Conservation (phyloP, 2,797 vertebrate species). For the Coilia nasus region DNA sequence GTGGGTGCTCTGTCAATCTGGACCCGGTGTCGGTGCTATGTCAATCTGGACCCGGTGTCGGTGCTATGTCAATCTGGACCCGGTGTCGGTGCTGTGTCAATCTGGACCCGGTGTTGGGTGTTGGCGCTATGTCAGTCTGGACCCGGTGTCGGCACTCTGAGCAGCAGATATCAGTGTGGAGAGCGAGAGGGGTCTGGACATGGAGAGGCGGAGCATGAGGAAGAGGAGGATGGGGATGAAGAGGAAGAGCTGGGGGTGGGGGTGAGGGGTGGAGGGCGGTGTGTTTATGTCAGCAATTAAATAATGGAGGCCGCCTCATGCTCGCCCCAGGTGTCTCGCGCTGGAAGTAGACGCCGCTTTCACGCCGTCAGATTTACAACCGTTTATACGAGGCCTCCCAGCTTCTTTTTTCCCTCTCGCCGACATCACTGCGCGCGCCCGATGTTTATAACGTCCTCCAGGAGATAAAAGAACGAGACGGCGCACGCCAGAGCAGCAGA, state of each 20-base stretch:
- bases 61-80: too few species aligned
- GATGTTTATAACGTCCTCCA: conserved; percentile 10
- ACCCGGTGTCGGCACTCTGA: too few species aligned
- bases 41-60: not conserved
- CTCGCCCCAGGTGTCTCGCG: not conserved
- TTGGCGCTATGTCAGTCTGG: too few species aligned
- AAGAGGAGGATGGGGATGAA: too few species aligned
- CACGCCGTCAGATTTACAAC: conserved; percentile 7
- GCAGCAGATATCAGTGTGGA: not conserved
- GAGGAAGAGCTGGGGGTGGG: too few species aligned
- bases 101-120: not conserved
- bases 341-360: not conserved
- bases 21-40: too few species aligned
- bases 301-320: not conserved
- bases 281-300: conserved; percentile 23
- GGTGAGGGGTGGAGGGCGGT: not conserved
- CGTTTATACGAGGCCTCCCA: not conserved
- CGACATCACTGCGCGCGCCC: not conserved
- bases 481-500: not conserved
- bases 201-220: too few species aligned
- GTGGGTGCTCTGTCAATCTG: too few species aligned
- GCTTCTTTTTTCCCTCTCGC: not conserved
- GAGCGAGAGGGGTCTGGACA: not conserved
- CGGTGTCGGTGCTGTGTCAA: too few species aligned
- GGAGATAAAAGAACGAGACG: not conserved